A percentile compares a stretch with the other conserved stretches of the same genome.
phyloP scores from a whole-genome alignment of 2,888 invertebrate species.

The Drosophila testacea region DNA sequence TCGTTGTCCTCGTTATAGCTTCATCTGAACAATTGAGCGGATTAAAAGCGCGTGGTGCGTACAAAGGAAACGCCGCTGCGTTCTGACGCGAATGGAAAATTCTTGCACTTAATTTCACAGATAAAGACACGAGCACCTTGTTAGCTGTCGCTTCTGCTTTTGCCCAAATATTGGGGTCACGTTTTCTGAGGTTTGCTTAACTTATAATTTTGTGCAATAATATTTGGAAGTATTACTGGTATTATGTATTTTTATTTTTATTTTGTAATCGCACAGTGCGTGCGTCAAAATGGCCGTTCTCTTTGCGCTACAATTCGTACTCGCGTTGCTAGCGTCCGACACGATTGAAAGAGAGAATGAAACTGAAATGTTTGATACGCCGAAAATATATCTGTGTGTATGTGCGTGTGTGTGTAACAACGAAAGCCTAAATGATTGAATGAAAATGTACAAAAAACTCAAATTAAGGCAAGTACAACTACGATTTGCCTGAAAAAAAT shows the following conservation, averaged over 20 bases:
- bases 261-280: conserved; percentile 52
- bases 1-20: conserved; percentile 21
- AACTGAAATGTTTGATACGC: conserved; percentile 47
- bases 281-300: conserved; percentile 57
- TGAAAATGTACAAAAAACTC: conserved; percentile 24
- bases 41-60: conserved; percentile 30
- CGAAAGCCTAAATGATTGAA: conserved; percentile 29
- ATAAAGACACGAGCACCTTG: neutral
- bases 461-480: conserved; percentile 17
- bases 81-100: conserved; percentile 29
- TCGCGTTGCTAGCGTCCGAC: conserved; percentile 28
- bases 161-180: conserved; percentile 5
- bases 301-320: conserved; percentile 23
- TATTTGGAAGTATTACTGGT: conserved; percentile 44
- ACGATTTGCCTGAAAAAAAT: conserved; percentile 10
- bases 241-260: conserved; percentile 25
- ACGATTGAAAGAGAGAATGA: conserved; percentile 53
- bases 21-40: conserved; percentile 38
- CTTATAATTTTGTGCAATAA: conserved; percentile 63
- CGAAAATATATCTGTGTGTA: conserved; percentile 32
- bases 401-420: neutral
- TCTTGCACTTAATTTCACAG: conserved; percentile 30
- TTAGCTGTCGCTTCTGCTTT: conserved; percentile 1
- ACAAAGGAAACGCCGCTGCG: conserved; percentile 33
- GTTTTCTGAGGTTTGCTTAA: conserved; percentile 21